Conservation (phyloP, 2,113 vertebrate genomes). For the Rousettus leschenaultii region DNA sequence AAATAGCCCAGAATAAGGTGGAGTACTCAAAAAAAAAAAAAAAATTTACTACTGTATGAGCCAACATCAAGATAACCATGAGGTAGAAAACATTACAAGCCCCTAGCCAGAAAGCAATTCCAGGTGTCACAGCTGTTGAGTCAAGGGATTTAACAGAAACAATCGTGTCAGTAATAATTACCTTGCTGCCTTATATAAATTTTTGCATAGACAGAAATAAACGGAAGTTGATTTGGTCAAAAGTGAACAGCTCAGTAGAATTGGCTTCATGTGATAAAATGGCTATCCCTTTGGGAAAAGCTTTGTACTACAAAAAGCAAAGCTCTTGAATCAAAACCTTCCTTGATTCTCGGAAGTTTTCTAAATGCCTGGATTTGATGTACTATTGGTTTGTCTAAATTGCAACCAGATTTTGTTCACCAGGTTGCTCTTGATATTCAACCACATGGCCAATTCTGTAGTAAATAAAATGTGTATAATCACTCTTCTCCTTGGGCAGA, state of each 20-base stretch:
- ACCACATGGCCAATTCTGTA: background rate
- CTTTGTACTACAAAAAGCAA: background rate
- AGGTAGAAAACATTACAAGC: rapidly evolving
- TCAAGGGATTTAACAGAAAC: background rate
- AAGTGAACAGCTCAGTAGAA: background rate
- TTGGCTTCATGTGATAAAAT: background rate
- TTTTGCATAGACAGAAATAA: background rate
- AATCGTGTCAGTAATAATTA: background rate
- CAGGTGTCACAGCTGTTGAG: rapidly evolving
- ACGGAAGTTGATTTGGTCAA: background rate
- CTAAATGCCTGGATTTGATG: background rate
- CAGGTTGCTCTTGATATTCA: background rate
- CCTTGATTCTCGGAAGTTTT: background rate
- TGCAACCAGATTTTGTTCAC: background rate
- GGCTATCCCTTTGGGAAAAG: background rate
- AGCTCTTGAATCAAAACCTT: background rate
- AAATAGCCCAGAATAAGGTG: background rate
- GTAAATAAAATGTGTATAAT: background rate
- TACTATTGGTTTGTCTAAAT: background rate
- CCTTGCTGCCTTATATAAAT: background rate
- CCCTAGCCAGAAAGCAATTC: rapidly evolving
- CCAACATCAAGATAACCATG: background rate
- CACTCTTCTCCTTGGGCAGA: background rate
- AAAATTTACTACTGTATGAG: background rate
- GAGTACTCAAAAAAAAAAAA: background rate